These are phyloP conservation scores for Pangasius macronema DNA, from an alignment of 2,797 vertebrate species.

Conservation along the genomic window DNA sequence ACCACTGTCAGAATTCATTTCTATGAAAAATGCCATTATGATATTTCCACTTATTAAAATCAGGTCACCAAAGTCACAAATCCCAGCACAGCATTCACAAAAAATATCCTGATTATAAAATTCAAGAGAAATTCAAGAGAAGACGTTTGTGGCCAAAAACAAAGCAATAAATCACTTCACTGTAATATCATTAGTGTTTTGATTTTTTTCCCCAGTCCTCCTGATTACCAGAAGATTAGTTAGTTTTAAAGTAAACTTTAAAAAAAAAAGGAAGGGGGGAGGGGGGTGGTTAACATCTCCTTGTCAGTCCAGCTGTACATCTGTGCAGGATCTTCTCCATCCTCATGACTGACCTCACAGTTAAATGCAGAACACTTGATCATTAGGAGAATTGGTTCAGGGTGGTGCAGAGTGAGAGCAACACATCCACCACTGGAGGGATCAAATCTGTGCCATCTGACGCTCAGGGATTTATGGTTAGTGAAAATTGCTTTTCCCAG, in stretches of 20 bases:
- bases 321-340: constrained; percentile 47
- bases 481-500: constrained; percentile 84
- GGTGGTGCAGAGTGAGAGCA: constrained; percentile 70
- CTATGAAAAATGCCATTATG: not conserved
- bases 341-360: constrained; percentile 70
- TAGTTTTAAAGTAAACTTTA: not conserved
- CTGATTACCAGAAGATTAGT: constrained; percentile 18
- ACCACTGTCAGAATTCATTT: not conserved
- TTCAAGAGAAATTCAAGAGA: not conserved
- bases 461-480: constrained; percentile 83
- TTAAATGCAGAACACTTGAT: constrained; percentile 68
- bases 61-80: constrained; percentile 39
- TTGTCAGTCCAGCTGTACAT: not conserved
- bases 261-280: not conserved
- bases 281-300: not conserved
- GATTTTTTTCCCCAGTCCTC: constrained; percentile 8
- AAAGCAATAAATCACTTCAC: not conserved
- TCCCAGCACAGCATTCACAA: constrained; percentile 51
- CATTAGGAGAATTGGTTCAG: constrained; percentile 75
- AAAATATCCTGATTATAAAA: not conserved
- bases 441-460: constrained; percentile 86
- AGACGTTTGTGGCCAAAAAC: not conserved
- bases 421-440: constrained; percentile 74
- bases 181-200: not conserved
- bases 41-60: constrained; percentile 10